A percentile compares a stretch with the other conserved stretches of the same genome.
phyloP scores from a whole-genome alignment of 2,888 invertebrate species.

The Xestia sexstrigata region DNA sequence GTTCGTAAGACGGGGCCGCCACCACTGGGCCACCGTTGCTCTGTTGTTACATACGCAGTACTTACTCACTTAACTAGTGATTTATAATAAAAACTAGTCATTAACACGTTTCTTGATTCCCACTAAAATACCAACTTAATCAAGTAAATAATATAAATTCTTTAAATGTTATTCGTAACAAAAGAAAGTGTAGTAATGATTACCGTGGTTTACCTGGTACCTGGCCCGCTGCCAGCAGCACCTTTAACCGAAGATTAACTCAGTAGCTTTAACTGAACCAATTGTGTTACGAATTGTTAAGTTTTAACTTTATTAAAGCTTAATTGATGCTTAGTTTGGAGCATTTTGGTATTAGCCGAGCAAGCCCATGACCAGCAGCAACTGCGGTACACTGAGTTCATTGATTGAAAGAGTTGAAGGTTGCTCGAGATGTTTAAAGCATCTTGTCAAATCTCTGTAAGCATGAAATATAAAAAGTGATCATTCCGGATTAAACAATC shows the following conservation, averaged over 20 bases:
- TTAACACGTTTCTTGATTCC: background rate
- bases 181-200: constrained; percentile 44
- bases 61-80: background rate
- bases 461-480: background rate
- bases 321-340: constrained; percentile 46
- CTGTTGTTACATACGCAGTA: background rate
- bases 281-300: constrained; percentile 62
- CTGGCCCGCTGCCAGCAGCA: constrained; percentile 61
- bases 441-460: background rate
- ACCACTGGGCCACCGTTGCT: too few species aligned
- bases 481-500: background rate
- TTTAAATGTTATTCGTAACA: constrained; percentile 29
- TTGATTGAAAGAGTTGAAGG: background rate
- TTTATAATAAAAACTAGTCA: background rate
- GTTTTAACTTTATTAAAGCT: constrained; percentile 57
- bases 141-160: constrained; percentile 9
- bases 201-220: constrained; percentile 57
- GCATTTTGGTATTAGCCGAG: background rate
- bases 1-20: too few species aligned
- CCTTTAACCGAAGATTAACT: constrained; percentile 58
- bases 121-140: background rate
- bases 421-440: background rate
- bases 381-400: background rate
- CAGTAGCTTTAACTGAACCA: constrained; percentile 54
- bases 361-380: background rate